phyloP scores from a whole-genome alignment of 1,140 invertebrate species.

The Oryctes rhinoceros region DNA sequence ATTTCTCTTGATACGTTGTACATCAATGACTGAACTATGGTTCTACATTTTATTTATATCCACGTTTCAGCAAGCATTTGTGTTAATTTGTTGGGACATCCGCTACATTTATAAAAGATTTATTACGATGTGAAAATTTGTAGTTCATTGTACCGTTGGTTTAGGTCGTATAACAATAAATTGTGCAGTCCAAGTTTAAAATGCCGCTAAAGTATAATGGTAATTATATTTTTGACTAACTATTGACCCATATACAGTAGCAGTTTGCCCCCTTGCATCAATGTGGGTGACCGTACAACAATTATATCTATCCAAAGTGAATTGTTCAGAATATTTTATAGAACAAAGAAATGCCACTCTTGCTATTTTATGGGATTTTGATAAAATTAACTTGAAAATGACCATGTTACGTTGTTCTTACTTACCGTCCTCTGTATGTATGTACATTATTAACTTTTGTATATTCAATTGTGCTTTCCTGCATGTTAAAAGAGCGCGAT shows the following conservation, averaged over 20 bases:
- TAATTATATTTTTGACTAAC: not conserved
- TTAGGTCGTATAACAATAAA: conserved; percentile 6
- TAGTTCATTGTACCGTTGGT: conserved; percentile 1
- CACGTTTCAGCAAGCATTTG: not conserved
- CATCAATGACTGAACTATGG: not conserved
- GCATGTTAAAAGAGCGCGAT: too few relatives aligned
- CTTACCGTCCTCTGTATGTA: too few relatives aligned
- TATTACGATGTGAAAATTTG: conserved; percentile 7
- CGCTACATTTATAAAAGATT: conserved; percentile 6
- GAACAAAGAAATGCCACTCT: too few relatives aligned
- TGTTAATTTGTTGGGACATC: conserved; percentile 16
- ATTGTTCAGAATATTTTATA: too few relatives aligned
- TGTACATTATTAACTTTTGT: too few relatives aligned
- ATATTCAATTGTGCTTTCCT: too few relatives aligned
- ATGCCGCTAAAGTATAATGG: not conserved
- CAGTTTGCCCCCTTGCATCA: too few relatives aligned
- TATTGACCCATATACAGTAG: not conserved
- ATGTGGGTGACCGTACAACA: too few relatives aligned
- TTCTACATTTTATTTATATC: not conserved
- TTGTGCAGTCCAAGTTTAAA: not conserved
- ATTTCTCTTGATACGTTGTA: not conserved
- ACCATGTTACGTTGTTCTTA: too few relatives aligned
- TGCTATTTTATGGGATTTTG: too few relatives aligned
- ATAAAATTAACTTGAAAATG: too few relatives aligned
- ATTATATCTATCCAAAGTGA: too few relatives aligned